These are phyloP conservation scores for Colletes collaris DNA, from an alignment of 2,888 invertebrate genomes.

Conservation along the genomic window DNA sequence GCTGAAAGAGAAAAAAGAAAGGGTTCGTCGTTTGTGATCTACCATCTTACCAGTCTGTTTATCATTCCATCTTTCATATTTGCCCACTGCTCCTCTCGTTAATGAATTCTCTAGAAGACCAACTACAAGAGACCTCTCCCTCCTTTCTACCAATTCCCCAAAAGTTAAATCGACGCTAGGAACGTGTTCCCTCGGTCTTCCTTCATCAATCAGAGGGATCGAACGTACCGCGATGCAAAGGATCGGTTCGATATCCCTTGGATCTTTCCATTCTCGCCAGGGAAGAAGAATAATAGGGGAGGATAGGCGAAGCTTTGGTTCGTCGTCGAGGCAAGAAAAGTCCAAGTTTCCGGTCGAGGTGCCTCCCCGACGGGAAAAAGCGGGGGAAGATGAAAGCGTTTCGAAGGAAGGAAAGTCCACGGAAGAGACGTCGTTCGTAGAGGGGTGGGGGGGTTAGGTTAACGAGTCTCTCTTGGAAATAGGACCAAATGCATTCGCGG, in stretches of 20 bases:
- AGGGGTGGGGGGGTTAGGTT: slow-evolving; percentile 42
- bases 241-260: slow-evolving; percentile 7
- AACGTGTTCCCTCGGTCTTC: background rate
- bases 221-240: slow-evolving; percentile 30
- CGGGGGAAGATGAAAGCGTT: slow-evolving; percentile 45
- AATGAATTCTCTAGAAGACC: too few species aligned
- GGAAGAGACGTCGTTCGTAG: background rate
- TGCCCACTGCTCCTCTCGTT: too few species aligned
- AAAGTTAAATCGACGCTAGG: background rate
- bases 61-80: too few species aligned
- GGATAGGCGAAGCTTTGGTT: slow-evolving; percentile 9
- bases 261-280: slow-evolving; percentile 24
- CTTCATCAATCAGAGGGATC: slow-evolving; percentile 23
- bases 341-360: slow-evolving; percentile 57
- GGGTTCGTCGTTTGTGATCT: too few species aligned
- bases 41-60: too few species aligned
- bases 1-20: too few species aligned
- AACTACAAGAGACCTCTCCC: too few species aligned
- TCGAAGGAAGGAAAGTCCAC: slow-evolving; percentile 38
- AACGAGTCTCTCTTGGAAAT: slow-evolving; percentile 66
- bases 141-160: too few species aligned
- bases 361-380: slow-evolving; percentile 23
- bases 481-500: slow-evolving; percentile 63
- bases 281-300: slow-evolving; percentile 25
- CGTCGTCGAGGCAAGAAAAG: slow-evolving; percentile 41